Evolutionary conservation across 2,888 invertebrate genomes (phyloP).

Genomic region (Melanargia galathea): DNA sequence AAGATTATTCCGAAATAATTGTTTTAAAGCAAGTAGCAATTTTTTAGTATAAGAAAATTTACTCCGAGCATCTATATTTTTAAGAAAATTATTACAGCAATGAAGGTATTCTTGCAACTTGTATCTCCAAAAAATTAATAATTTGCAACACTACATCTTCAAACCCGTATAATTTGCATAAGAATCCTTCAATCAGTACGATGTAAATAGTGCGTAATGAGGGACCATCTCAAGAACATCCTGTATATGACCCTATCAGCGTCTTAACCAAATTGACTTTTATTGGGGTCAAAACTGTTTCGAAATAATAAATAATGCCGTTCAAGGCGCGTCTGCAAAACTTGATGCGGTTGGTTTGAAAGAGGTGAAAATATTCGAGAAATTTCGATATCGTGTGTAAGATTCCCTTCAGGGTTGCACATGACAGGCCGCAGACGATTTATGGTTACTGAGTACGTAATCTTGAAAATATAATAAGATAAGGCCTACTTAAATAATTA

Average conservation of each 20-base stretch:
- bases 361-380: slow-evolving; percentile 60
- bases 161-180: slow-evolving; percentile 14
- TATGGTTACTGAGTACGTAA: slow-evolving; percentile 18
- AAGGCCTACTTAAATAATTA: slow-evolving; percentile 5
- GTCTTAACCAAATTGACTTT: slow-evolving; percentile 33
- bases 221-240: slow-evolving; percentile 21
- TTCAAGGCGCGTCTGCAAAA: slow-evolving; percentile 55
- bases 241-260: slow-evolving; percentile 11
- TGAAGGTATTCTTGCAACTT: slow-evolving; percentile 4
- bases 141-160: not conserved
- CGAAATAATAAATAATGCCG: slow-evolving; percentile 57
- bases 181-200: slow-evolving; percentile 14
- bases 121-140: slow-evolving; percentile 1
- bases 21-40: no score
- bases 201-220: slow-evolving; percentile 30
- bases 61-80: not conserved
- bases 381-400: slow-evolving; percentile 51
- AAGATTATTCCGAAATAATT: no score
- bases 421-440: slow-evolving; percentile 27
- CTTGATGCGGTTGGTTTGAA: slow-evolving; percentile 60
- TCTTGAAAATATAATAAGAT: slow-evolving; percentile 20
- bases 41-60: no score
- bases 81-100: not conserved
- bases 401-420: slow-evolving; percentile 33
- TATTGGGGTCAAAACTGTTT: slow-evolving; percentile 61